A percentile compares a stretch with the other conserved stretches of the same genome.
These are phyloP conservation scores for Lathamus discolor DNA, from an alignment of 2,113 vertebrate genomes.

Conservation along the genomic window DNA sequence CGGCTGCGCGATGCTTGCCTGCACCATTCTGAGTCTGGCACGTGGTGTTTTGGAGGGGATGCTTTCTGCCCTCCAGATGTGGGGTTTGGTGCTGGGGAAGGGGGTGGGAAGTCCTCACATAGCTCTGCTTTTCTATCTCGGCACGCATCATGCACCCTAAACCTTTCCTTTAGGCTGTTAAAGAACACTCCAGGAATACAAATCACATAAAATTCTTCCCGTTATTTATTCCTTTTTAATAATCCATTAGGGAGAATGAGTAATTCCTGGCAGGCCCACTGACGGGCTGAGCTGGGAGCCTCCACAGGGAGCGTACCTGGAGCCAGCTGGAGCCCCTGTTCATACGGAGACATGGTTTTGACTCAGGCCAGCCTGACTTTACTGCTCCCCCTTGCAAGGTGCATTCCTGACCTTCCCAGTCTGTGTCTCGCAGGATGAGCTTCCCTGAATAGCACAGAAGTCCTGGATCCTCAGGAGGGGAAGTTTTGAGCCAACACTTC, in stretches of 20 bases:
- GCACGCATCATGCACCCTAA: neutral
- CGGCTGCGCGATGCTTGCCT: conserved; percentile 20
- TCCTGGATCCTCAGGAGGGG: neutral
- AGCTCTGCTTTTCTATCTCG: neutral
- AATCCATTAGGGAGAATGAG: conserved; percentile 66
- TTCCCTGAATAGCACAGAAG: neutral
- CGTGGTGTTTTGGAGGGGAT: conserved; percentile 14
- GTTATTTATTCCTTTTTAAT: conserved; percentile 73
- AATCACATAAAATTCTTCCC: conserved; percentile 53
- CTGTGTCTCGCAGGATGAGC: neutral
- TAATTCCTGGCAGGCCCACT: conserved; percentile 64
- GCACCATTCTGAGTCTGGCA: conserved; percentile 16
- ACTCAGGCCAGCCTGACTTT: neutral
- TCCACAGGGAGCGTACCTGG: neutral
- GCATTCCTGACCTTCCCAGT: neutral
- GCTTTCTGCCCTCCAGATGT: conserved; percentile 13
- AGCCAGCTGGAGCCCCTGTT: conserved; percentile 24
- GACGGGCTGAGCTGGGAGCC: conserved; percentile 51
- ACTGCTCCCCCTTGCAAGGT: conserved; percentile 7
- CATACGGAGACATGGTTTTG: neutral
- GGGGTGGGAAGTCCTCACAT: neutral
- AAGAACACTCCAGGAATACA: conserved; percentile 63
- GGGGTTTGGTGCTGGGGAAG: conserved; percentile 66
- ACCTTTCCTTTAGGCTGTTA: conserved; percentile 54
- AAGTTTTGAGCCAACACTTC: neutral